Evolutionary conservation across 2,888 invertebrate species (phyloP).

Genomic region (Zaprionus bogoriensis): DNA sequence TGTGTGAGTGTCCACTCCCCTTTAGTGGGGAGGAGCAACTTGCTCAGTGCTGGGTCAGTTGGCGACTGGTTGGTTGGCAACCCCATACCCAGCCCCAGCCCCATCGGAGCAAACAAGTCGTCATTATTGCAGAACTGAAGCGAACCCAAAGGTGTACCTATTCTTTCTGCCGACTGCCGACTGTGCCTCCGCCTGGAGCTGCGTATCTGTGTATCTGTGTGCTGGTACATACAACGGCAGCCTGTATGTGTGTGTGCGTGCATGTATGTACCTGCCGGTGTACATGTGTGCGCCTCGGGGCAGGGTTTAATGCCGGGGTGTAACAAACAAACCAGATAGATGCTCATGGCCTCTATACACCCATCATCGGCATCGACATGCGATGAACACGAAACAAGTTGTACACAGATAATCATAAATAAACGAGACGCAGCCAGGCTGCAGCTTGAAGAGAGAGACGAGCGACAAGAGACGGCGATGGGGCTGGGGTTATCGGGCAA

Average conservation of each 20-base stretch:
- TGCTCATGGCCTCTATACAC: slow-evolving; percentile 62
- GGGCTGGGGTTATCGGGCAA: background rate
- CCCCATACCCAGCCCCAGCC: too few species aligned
- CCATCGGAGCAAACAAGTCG: slow-evolving; percentile 16
- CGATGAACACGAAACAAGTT: slow-evolving; percentile 78
- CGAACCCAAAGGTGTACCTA: slow-evolving; percentile 50
- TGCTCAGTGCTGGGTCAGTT: background rate
- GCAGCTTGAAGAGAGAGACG: slow-evolving; percentile 23
- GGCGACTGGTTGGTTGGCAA: background rate
- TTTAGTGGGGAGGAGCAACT: background rate
- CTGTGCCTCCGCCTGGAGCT: slow-evolving; percentile 2
- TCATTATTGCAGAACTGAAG: slow-evolving; percentile 35
- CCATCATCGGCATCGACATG: slow-evolving; percentile 74
- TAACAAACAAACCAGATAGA: slow-evolving; percentile 58
- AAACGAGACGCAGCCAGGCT: slow-evolving; percentile 76
- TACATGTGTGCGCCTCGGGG: slow-evolving; percentile 65
- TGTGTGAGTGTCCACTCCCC: background rate
- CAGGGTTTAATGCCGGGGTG: slow-evolving; percentile 66
- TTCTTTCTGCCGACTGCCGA: background rate
- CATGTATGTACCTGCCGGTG: slow-evolving; percentile 20
- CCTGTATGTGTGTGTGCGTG: slow-evolving; percentile 18
- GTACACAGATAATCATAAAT: slow-evolving; percentile 79
- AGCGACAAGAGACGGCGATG: background rate
- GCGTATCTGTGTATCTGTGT: slow-evolving; percentile 30
- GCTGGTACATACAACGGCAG: slow-evolving; percentile 27